phyloP scores from a whole-genome alignment of 1,140 invertebrate genomes.

The Pseudachorutes palmiensis region DNA sequence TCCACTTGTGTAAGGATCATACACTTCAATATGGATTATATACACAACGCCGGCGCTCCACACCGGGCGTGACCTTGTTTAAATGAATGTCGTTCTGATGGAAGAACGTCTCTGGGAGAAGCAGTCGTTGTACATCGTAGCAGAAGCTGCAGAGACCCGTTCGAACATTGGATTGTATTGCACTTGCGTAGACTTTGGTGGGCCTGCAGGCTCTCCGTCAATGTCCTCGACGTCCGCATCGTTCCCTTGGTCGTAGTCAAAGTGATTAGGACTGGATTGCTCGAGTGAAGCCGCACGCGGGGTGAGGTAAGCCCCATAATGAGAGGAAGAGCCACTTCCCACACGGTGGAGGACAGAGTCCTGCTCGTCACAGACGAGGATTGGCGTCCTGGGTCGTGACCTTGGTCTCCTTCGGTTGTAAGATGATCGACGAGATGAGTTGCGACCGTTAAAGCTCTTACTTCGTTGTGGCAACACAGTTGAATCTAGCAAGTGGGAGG shows the following conservation, averaged over 20 bases:
- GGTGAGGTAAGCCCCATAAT: background rate
- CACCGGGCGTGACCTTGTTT: background rate
- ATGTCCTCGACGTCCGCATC: slow-evolving; percentile 7
- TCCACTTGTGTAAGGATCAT: too few relatives aligned
- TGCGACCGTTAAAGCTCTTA: slow-evolving; percentile 24
- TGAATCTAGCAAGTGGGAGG: too few relatives aligned
- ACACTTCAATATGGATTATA: too few relatives aligned
- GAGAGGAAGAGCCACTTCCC: slow-evolving; percentile 1
- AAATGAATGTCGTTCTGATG: background rate
- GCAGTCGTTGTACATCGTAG: background rate
- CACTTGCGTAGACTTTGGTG: background rate
- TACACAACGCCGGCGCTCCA: too few relatives aligned
- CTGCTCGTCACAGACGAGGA: background rate
- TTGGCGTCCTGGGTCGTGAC: slow-evolving; percentile 9
- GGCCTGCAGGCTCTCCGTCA: background rate
- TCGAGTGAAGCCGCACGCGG: slow-evolving; percentile 1
- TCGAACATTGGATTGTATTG: background rate
- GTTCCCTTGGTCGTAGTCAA: slow-evolving; percentile 8
- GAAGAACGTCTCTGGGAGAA: background rate
- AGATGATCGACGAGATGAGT: slow-evolving; percentile 18
- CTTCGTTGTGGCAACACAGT: slow-evolving; percentile 21
- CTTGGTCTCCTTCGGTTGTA: background rate
- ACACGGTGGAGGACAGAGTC: background rate
- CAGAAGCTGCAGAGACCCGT: background rate
- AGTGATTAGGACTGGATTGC: background rate